Evolutionary conservation across 2,888 invertebrate species (phyloP), one percentile per base, ranked within the genome.

Genomic region (Anaspis maculata): DNA sequence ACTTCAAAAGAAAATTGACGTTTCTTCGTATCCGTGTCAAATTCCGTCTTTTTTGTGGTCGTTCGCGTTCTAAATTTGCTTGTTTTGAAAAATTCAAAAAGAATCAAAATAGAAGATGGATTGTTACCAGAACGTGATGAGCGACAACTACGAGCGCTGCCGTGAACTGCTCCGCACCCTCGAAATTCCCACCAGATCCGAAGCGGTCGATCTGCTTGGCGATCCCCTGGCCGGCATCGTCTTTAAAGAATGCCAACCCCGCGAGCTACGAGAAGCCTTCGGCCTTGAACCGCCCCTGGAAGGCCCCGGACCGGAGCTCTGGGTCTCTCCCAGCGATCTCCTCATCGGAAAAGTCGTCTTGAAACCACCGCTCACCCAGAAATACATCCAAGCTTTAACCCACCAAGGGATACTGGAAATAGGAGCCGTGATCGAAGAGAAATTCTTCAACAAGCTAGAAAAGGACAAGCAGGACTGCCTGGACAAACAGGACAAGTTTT

Each of bases 241-340:
- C 7, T 61, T 66, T 34, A 40, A 48, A 6, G 32, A 53, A 30
- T 48, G 57, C 23, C 37, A 49, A 30, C 49, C 57, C 28, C n/a
- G n/a, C n/a, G 57, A 52, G 2, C 38, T 64, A 9, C 42, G 48
- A 32, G 44, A 49, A 32, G 46, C 52, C 34, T 52, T 67, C 23
- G 63, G 66, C 1, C 35, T 61, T 6, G 41, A 40, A 15, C 58
- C 60, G 2, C 51, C 52, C 3, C 41, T 68, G 13, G 35, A 54
- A 33, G 67, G 67, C 2, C 55, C 66, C 11, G 59, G 56, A 13
- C 48, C 52, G 3, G 57, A 60, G 12, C 37, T 67, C 13, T 69
- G 68, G 69, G 48, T 56, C 3, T 67, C 68, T 1, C 68, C 69
- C 2, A 68, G 66, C 42, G 65, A 67, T 47, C 37, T 64, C 6